Evolutionary conservation across 2,888 invertebrate species (phyloP).

Genomic region (Siphlonurus alternatus): DNA sequence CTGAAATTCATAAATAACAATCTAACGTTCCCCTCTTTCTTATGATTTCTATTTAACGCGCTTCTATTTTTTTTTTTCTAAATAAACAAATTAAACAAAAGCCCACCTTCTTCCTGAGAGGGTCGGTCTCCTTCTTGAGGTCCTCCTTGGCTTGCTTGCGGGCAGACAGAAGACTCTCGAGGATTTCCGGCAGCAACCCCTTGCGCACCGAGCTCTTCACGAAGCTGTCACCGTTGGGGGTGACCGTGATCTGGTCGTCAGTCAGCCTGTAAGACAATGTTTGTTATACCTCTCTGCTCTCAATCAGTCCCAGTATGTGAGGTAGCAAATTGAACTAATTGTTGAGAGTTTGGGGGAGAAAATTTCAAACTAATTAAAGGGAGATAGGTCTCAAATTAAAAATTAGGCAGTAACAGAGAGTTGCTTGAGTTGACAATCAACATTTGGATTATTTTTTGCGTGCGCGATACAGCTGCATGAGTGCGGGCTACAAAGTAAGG

Average conservation of each 20-base stretch:
- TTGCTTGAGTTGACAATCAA: too few species aligned
- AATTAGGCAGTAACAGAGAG: too few species aligned
- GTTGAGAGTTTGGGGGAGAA: background rate
- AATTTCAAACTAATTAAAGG: background rate
- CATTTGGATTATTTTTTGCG: too few species aligned
- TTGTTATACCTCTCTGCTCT: too few species aligned
- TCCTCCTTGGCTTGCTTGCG: conserved; percentile 90
- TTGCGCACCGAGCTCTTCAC: conserved; percentile 72
- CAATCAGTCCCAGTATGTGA: too few species aligned
- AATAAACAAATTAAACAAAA: background rate
- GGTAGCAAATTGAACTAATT: background rate
- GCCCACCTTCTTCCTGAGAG: conserved; percentile 56
- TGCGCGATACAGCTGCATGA: too few species aligned
- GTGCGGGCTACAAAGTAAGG: too few species aligned
- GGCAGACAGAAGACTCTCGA: conserved; percentile 76
- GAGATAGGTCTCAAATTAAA: too few species aligned
- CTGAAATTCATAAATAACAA: too few species aligned
- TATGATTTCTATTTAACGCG: too few species aligned
- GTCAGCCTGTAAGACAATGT: conserved; percentile 28
- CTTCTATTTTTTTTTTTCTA: too few species aligned
- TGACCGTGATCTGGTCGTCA: conserved; percentile 63
- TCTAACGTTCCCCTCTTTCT: too few species aligned
- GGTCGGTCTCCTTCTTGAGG: conserved; percentile 89
- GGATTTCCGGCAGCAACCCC: conserved; percentile 88
- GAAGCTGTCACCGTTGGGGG: conserved; percentile 83